Percentiles rank a stretch among this genome's conserved stretches.
Evolutionary conservation across 2,888 invertebrate species (phyloP).

Genomic region (Tinea semifulvella): DNA sequence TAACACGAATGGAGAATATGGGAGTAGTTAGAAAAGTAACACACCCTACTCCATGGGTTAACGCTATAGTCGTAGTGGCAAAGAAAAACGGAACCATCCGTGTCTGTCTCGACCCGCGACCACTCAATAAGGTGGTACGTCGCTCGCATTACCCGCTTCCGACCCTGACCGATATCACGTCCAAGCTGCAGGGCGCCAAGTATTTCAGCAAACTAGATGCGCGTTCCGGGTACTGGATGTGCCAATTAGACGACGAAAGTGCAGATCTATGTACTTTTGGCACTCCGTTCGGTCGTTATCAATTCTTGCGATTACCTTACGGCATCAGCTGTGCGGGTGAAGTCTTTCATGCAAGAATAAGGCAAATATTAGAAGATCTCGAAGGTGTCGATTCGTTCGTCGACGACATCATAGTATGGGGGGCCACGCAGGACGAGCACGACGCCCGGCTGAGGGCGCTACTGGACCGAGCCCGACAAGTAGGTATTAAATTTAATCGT

Average conservation of each 20-base stretch:
- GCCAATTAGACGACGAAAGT: conserved; percentile 20
- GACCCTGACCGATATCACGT: conserved; percentile 20
- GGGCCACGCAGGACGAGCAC: conserved; percentile 16
- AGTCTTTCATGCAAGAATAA: conserved; percentile 21
- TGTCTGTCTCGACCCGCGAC: conserved; percentile 20
- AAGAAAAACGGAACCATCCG: conserved; percentile 20
- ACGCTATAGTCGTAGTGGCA: conserved; percentile 19
- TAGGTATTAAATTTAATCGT: conserved; percentile 19
- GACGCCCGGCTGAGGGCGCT: conserved; percentile 16
- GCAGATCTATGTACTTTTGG: conserved; percentile 21
- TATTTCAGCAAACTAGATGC: conserved; percentile 21
- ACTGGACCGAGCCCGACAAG: conserved; percentile 17
- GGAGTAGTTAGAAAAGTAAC: conserved; percentile 21
- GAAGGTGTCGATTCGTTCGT: conserved; percentile 8
- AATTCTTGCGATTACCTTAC: conserved; percentile 21
- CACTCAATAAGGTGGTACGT: neutral
- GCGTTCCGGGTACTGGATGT: conserved; percentile 22
- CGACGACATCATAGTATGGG: conserved; percentile 13
- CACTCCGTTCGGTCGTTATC: conserved; percentile 20
- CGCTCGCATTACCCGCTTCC: conserved; percentile 19
- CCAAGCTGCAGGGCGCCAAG: conserved; percentile 17
- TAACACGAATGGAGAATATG: conserved; percentile 16
- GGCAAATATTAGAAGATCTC: conserved; percentile 16
- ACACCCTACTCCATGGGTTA: conserved; percentile 22
- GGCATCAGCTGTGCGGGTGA: conserved; percentile 22